Evolutionary conservation across 2,888 invertebrate species (phyloP).

Genomic region (Epiblema foenella): DNA sequence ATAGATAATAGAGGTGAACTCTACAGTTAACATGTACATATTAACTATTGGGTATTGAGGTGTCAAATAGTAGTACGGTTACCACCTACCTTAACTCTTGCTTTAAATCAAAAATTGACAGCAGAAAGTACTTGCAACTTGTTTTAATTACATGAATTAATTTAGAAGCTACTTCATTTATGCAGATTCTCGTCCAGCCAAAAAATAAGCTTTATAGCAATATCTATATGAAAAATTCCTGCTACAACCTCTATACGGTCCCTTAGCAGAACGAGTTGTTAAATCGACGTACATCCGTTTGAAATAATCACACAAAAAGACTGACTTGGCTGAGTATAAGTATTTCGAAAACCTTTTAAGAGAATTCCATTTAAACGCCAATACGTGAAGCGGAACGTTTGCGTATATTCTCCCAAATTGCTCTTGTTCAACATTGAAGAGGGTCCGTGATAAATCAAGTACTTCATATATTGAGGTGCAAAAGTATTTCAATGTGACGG

Average conservation of each 20-base stretch:
- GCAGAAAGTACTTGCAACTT: too few species aligned
- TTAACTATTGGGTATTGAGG: too few species aligned
- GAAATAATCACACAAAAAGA: constrained; percentile 16
- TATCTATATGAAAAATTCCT: not conserved
- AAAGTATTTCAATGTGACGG: constrained; percentile 53
- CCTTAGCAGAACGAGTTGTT: not conserved
- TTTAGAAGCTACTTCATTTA: too few species aligned
- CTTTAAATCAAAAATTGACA: too few species aligned
- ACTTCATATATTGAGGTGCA: constrained; percentile 57
- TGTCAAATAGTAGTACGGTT: too few species aligned
- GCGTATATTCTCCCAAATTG: constrained; percentile 55
- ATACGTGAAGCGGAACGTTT: constrained; percentile 49
- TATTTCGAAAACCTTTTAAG: constrained; percentile 44
- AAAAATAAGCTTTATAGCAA: not conserved
- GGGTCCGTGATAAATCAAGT: constrained; percentile 60
- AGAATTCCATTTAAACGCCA: constrained; percentile 47
- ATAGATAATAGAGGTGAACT: too few species aligned
- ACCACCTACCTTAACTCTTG: too few species aligned
- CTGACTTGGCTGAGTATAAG: constrained; percentile 26
- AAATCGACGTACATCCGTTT: not conserved
- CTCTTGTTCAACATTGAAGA: constrained; percentile 55
- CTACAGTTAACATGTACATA: too few species aligned
- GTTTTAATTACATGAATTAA: too few species aligned
- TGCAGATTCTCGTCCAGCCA: not conserved
- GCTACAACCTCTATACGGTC: not conserved